phyloP scores from a whole-genome alignment of 2,113 vertebrate genomes.

The Drymodes brunneopygia region DNA sequence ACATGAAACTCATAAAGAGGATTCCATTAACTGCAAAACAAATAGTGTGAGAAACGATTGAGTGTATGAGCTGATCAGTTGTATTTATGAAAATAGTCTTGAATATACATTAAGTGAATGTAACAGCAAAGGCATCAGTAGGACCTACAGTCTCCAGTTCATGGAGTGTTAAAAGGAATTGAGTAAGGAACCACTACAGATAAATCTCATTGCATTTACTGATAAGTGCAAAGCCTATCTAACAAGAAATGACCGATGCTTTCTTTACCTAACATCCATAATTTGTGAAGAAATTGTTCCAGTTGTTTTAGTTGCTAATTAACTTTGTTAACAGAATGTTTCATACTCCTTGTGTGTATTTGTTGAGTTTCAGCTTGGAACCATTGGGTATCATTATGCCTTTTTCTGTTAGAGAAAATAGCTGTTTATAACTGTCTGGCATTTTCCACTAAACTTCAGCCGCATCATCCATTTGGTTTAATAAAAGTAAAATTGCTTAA shows the following conservation, averaged over 20 bases:
- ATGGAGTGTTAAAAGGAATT: not conserved
- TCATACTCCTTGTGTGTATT: not conserved
- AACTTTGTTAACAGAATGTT: not conserved
- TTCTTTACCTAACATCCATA: not conserved
- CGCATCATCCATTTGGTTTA: not conserved
- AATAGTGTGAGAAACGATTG: not conserved
- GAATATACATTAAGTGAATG: not conserved
- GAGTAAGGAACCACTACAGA: not conserved
- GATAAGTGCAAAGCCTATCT: not conserved
- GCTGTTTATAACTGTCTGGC: not conserved
- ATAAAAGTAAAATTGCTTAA: not conserved
- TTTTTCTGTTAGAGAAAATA: constrained; percentile 1
- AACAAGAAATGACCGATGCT: not conserved
- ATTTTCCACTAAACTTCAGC: constrained; percentile 7
- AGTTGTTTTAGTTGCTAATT: not conserved
- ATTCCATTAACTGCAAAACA: not conserved
- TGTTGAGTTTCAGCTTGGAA: not conserved
- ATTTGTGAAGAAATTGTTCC: not conserved
- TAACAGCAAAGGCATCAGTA: not conserved
- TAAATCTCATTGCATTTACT: not conserved
- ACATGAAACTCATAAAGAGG: not conserved
- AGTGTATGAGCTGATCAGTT: not conserved
- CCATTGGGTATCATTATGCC: not conserved
- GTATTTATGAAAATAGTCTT: not conserved
- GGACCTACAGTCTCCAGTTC: not conserved